Conservation (phyloP, 1,140 invertebrate genomes). For the Zelostemma sp. region DNA sequence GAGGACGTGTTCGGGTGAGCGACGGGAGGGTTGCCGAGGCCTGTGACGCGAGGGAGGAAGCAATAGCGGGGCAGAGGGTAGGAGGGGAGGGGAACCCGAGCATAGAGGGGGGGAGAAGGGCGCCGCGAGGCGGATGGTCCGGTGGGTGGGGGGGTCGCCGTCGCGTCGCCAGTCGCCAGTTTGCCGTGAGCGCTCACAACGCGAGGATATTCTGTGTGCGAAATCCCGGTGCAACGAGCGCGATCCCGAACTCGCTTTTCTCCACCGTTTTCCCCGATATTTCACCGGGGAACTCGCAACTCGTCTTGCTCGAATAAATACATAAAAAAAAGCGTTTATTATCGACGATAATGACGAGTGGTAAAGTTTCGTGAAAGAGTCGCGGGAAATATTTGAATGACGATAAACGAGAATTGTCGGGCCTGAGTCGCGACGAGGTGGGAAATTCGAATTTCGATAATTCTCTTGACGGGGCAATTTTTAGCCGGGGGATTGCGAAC, state of each 20-base stretch:
- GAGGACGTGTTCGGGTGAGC: slow-evolving; percentile 46
- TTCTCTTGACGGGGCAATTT: background rate
- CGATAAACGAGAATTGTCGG: background rate
- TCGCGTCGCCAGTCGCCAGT: slow-evolving; percentile 65
- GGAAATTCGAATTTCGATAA: background rate
- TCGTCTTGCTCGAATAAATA: no score
- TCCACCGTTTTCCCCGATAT: background rate
- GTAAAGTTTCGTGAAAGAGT: slow-evolving; percentile 21
- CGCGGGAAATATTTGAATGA: background rate
- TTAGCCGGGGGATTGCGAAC: background rate
- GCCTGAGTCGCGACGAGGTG: background rate
- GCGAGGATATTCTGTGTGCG: slow-evolving; percentile 56
- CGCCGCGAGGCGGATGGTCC: slow-evolving; percentile 17
- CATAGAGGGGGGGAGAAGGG: slow-evolving; percentile 20
- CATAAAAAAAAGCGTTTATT: no score
- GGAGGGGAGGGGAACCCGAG: slow-evolving; percentile 43
- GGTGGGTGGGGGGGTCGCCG: slow-evolving; percentile 46
- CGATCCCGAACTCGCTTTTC: background rate
- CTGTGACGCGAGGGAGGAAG: slow-evolving; percentile 32
- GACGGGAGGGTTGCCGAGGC: slow-evolving; percentile 29
- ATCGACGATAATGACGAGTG: slow-evolving; percentile 20
- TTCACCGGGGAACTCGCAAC: no score
- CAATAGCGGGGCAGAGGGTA: slow-evolving; percentile 16
- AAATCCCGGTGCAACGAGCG: slow-evolving; percentile 8
- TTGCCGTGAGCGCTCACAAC: slow-evolving; percentile 67